These are phyloP conservation scores for Typhlichthys subterraneus DNA, from an alignment of 2,797 vertebrate species.

Conservation along the genomic window DNA sequence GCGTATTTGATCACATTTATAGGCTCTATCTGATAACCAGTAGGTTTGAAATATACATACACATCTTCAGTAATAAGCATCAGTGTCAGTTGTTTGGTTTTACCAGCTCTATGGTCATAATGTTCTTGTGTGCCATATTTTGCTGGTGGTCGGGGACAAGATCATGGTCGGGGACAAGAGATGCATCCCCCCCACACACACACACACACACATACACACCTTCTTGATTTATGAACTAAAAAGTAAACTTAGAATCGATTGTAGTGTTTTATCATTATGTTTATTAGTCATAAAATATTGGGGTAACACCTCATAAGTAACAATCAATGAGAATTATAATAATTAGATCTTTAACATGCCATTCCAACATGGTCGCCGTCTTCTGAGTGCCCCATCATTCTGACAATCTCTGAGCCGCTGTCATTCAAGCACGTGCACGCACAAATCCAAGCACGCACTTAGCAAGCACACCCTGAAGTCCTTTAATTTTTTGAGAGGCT, in stretches of 20 bases:
- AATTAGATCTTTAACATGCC: too few species aligned
- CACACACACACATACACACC: conserved; percentile 1
- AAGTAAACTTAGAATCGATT: too few species aligned
- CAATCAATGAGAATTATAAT: too few species aligned
- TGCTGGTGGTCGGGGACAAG: too few species aligned
- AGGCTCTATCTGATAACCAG: too few species aligned
- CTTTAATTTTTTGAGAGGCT: conserved; percentile 82
- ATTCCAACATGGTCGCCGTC: conserved; percentile 39
- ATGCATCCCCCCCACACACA: background rate
- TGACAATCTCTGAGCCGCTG: conserved; percentile 56
- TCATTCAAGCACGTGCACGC: conserved; percentile 55
- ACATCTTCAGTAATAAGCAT: conserved; percentile 14
- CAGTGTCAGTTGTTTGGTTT: conserved; percentile 26
- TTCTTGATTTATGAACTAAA: too few species aligned
- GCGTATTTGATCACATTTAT: conserved; percentile 1
- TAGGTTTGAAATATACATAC: too few species aligned
- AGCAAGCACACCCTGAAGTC: conserved; percentile 74
- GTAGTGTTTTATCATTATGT: too few species aligned
- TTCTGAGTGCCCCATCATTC: conserved; percentile 53
- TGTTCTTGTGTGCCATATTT: conserved; percentile 15
- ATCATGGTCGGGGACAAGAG: too few species aligned
- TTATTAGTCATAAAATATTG: too few species aligned
- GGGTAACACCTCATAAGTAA: too few species aligned
- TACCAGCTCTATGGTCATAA: conserved; percentile 59
- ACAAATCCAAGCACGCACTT: conserved; percentile 55